Percentiles rank a stretch among this genome's conserved stretches.
phyloP scores from a whole-genome alignment of 2,888 invertebrate genomes.

The Orthonychiurus folsomi region DNA sequence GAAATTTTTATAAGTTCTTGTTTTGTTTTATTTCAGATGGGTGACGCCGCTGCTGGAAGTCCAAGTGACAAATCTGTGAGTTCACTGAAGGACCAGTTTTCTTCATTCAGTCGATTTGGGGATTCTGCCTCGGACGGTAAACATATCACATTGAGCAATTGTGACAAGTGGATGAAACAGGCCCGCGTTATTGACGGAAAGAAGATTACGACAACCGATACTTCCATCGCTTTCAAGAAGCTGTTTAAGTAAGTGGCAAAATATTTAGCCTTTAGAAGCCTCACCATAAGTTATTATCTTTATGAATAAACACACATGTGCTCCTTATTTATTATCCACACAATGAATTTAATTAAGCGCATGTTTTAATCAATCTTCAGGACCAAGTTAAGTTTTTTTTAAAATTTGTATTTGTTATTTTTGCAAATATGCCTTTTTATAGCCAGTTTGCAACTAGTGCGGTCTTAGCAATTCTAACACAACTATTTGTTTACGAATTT shows the following conservation, averaged over 20 bases:
- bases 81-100: slow-evolving; percentile 34
- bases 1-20: neutral
- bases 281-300: too few relatives aligned
- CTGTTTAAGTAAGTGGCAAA: slow-evolving; percentile 59
- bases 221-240: slow-evolving; percentile 80
- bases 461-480: too few relatives aligned
- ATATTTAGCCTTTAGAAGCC: too few relatives aligned
- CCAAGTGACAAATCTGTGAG: slow-evolving; percentile 14
- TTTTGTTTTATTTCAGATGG: slow-evolving; percentile 32
- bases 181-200: slow-evolving; percentile 68
- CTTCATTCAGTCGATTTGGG: slow-evolving; percentile 74
- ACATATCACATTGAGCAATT: slow-evolving; percentile 74
- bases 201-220: slow-evolving; percentile 80
- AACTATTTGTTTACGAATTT: too few relatives aligned
- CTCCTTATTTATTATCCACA: too few relatives aligned
- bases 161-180: slow-evolving; percentile 92
- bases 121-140: slow-evolving; percentile 78
- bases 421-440: neutral
- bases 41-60: slow-evolving; percentile 30
- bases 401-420: too few relatives aligned
- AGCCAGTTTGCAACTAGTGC: neutral
- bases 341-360: too few relatives aligned
- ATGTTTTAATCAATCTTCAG: too few relatives aligned
- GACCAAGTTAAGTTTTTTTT: too few relatives aligned
- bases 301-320: too few relatives aligned